Conservation (phyloP, 2,888 invertebrate species). For the Notocelia uddmanniana region DNA sequence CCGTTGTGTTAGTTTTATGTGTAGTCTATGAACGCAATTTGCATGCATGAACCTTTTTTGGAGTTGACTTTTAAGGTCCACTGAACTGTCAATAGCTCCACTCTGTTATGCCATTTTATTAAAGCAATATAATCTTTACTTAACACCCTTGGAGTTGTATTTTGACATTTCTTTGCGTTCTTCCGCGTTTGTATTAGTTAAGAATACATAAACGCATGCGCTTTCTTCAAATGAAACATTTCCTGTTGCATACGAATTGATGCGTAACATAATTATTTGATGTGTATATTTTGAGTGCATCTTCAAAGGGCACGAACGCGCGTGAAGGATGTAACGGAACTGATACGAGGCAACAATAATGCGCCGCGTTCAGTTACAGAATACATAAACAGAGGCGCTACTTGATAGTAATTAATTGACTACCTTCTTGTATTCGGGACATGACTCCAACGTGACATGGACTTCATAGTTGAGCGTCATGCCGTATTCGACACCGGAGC, state of each 20-base stretch:
- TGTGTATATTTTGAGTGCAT: slow-evolving; percentile 22
- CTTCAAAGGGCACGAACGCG: slow-evolving; percentile 39
- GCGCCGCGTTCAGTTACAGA: slow-evolving; percentile 33
- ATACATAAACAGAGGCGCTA: slow-evolving; percentile 42
- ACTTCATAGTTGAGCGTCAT: slow-evolving; percentile 88
- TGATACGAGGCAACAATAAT: slow-evolving; percentile 39
- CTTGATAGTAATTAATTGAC: slow-evolving; percentile 49
- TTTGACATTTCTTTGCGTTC: neutral
- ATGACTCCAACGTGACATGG: slow-evolving; percentile 85
- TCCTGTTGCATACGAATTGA: slow-evolving; percentile 22
- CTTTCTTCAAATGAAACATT: slow-evolving; percentile 13
- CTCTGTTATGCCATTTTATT: neutral
- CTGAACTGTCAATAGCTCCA: slow-evolving; percentile 8
- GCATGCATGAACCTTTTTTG: slow-evolving; percentile 28
- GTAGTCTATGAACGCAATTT: slow-evolving; percentile 26
- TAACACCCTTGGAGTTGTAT: slow-evolving; percentile 3
- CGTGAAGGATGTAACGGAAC: slow-evolving; percentile 44
- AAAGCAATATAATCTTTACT: neutral
- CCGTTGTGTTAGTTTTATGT: slow-evolving; percentile 14
- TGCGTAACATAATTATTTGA: slow-evolving; percentile 24
- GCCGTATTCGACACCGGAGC: slow-evolving; percentile 87
- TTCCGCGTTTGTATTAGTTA: neutral
- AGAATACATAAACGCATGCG: slow-evolving; percentile 14
- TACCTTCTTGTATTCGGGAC: slow-evolving; percentile 82
- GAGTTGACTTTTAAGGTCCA: slow-evolving; percentile 14